Evolutionary conservation across 2,888 invertebrate species (phyloP), one percentile per base, ranked within the genome.

Genomic region (Euspilapteryx auroguttella): DNA sequence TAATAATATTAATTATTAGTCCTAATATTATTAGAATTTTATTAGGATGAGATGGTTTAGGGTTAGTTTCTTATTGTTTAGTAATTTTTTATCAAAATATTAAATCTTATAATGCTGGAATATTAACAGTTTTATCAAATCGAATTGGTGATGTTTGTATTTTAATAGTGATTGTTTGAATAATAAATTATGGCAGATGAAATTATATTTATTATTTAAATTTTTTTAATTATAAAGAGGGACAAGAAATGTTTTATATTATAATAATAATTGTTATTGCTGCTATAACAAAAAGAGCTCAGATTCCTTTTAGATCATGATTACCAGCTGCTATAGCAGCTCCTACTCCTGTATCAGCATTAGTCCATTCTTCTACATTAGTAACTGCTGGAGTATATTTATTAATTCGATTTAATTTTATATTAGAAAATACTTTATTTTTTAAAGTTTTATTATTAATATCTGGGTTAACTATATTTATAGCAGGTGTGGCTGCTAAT

Each of bases 261-360:
- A 48, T 51, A 0, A 6, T 39, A n/a, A 62, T 79, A 44, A 47
- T 78, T 36, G 61, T 69, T 49, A 55, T 78, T 40, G 82, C 82
- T 0, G 76, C 79, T 29, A 80, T 86, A 66, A 87, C 87, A 34
- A 89, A 89, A 62, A 88, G 87, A 40, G 88, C 87, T 49, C 87
- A 89, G 59, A 81, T 88, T 77, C 87, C 88, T 25, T 89, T 89
- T 83, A 86, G 85, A 35, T 79, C 85, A 25, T 89, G 87, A 43
- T 57, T 87, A 27, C 88, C 88, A 0, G 83, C 82, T 1, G 87
- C 87, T 24, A 88, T 88, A 58, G 84, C 86, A 0, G 87, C 87
- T 24, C 87, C 87, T 20, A 88, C 87, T 0, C 87, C 87, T 7
- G 82, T 87, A 31, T 86, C 86, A n/a, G 79, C 86, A 34, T 78